Conservation (phyloP, 1,140 invertebrate genomes). For the Trissolcus basalis region DNA sequence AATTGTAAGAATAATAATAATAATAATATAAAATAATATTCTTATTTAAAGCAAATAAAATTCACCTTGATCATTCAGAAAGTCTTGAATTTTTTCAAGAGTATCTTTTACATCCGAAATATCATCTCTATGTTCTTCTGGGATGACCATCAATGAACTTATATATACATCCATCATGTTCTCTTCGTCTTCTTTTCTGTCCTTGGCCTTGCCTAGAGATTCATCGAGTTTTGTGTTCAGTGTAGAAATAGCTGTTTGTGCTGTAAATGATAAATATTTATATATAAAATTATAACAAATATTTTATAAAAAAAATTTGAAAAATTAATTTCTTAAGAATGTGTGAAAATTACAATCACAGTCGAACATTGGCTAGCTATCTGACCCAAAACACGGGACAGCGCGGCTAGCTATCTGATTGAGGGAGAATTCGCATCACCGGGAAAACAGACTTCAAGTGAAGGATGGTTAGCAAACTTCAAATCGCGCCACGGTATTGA, state of each 20-base stretch:
- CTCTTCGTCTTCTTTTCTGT: conserved; percentile 2
- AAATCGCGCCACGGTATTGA: too few species aligned
- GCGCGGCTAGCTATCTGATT: too few species aligned
- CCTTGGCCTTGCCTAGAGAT: not conserved
- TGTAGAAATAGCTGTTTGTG: not conserved
- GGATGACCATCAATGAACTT: conserved; percentile 8
- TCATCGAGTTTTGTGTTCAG: not conserved
- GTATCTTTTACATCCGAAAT: not conserved
- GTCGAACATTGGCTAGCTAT: too few species aligned
- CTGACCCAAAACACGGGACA: too few species aligned
- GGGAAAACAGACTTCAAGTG: too few species aligned
- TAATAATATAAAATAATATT: not conserved
- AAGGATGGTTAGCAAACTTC: too few species aligned
- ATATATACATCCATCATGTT: not conserved
- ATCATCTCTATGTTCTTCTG: conserved; percentile 1
- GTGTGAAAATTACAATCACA: too few species aligned
- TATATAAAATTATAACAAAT: too few species aligned
- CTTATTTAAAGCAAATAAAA: not conserved
- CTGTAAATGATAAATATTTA: conserved; percentile 10
- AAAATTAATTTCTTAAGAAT: too few species aligned
- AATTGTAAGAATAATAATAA: too few species aligned
- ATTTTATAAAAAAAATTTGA: too few species aligned
- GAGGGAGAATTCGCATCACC: too few species aligned
- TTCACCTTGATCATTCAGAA: conserved; percentile 2
- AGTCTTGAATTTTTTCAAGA: conserved; percentile 8